Base-by-base conservation (phyloP, 1,140 invertebrate genomes). In the Diachasmimorpha longicaudata region DNA sequence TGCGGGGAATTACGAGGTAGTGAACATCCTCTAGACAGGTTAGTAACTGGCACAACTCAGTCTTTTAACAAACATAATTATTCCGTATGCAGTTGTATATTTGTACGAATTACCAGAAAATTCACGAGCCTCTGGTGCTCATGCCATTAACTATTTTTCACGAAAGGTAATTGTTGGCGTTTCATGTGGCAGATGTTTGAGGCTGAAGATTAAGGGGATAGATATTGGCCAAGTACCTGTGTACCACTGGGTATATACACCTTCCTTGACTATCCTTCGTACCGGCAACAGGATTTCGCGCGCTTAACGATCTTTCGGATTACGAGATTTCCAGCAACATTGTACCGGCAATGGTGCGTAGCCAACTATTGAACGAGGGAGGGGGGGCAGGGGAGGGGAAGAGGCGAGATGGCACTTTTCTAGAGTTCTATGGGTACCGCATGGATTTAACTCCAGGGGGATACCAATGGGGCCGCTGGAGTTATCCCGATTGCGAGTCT, bases 291-390 rank as follows among this genome's bases (percentile, higher is more conserved):
- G 58, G 21, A 25, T 63, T 63, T 63, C 58, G 58, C 58, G 58
- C 58, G 58, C 58, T 63, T 63, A 63, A 63, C 58, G 58, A 63
- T 63, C 58, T 63, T 63, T 63, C 58, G 58, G 58, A 63, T 63
- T 63, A 63, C 58, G 23, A 63, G 58, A 63, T 63, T 31, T 63
- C 23, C 58, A 63, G 58, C 58, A 25, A 63, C 58, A 63, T 63
- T 63, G 58, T 63, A 63, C 19, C 23, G 21, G 58, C 23, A 63
- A 63, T 63, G 58, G 58, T 63, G 58, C 58, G 58, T 63, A 25
- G 58, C 58, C 58, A 63, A 25, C 4, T 1, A 63, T 63, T 19
- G 58, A 63, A 23, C 4, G 21, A 11, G 9, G 1, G 58, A 11
- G 23, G 31, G 21, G 21, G 58, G 23, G 9, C 2, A n/a, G 58